phyloP scores from a whole-genome alignment of 2,888 invertebrate species.

The Lasioglossum malachurum region DNA sequence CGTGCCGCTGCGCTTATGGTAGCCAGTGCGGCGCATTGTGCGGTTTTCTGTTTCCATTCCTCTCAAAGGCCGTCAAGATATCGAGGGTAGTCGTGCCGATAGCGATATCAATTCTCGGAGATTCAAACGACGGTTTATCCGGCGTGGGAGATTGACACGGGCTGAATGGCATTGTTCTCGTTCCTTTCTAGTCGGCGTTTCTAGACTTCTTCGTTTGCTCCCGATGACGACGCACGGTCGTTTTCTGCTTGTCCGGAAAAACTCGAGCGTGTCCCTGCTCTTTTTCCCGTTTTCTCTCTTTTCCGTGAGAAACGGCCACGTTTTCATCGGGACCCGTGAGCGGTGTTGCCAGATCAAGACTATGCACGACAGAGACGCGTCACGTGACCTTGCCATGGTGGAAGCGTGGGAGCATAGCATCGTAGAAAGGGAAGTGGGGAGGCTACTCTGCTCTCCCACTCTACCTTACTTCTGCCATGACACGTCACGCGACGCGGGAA shows the following conservation, averaged over 20 bases:
- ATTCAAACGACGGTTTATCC: conserved; percentile 25
- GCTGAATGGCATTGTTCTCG: neutral
- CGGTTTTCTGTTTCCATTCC: neutral
- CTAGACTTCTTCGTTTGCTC: neutral
- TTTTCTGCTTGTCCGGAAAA: neutral
- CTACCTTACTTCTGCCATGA: too few relatives aligned
- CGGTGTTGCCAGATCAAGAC: too few relatives aligned
- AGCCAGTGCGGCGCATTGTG: neutral
- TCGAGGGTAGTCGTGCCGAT: conserved; percentile 3
- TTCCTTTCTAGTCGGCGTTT: neutral
- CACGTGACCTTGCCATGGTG: too few relatives aligned
- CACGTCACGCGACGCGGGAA: too few relatives aligned
- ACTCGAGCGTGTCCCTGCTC: neutral
- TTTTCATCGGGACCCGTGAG: neutral
- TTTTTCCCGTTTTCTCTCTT: neutral
- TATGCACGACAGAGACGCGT: too few relatives aligned
- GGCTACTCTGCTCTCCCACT: too few relatives aligned
- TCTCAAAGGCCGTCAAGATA: conserved; percentile 9
- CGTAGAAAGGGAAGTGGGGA: too few relatives aligned
- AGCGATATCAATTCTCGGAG: conserved; percentile 22
- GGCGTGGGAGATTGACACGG: conserved; percentile 29
- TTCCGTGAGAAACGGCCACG: neutral
- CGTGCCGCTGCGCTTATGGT: neutral
- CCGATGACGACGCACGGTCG: neutral
- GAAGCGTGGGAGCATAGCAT: too few relatives aligned